These are phyloP conservation scores for Pycnonotus jocosus DNA, from an alignment of 2,113 vertebrate species.

Conservation along the genomic window DNA sequence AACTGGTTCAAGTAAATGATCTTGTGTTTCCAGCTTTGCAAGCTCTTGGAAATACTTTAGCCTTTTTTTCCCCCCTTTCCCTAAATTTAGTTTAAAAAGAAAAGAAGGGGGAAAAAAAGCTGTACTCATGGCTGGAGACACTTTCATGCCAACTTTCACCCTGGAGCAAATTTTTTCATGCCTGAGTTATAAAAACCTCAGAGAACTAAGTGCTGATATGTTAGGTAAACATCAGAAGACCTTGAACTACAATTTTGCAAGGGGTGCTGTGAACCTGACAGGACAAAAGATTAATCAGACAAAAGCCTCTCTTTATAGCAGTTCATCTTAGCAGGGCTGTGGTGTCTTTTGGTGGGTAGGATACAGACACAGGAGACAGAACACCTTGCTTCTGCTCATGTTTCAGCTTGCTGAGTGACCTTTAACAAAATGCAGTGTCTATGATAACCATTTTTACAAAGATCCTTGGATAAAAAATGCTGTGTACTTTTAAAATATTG, in stretches of 20 bases:
- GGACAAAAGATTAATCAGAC: conserved; percentile 54
- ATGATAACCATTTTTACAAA: not conserved
- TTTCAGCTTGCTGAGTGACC: conserved; percentile 40
- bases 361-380: not conserved
- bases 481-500: conserved; percentile 1
- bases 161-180: conserved; percentile 62
- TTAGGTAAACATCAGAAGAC: conserved; percentile 53
- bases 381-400: not conserved
- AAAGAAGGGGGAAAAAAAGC: not conserved
- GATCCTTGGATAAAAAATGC: not conserved
- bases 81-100: not conserved
- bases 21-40: not conserved
- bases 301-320: conserved; percentile 23
- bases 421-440: conserved; percentile 1
- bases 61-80: not conserved
- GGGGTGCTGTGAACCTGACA: conserved; percentile 31
- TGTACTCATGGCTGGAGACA: conserved; percentile 13
- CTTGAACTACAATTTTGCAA: conserved; percentile 44
- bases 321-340: not conserved
- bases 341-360: not conserved
- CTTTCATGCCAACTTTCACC: conserved; percentile 42
- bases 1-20: not conserved
- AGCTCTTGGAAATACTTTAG: not conserved
- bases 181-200: conserved; percentile 58
- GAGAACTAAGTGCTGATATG: conserved; percentile 47